Evolutionary conservation across 2,888 invertebrate species (phyloP), one percentile per base, ranked within the genome.

Genomic region (Cantharis flavilabris): DNA sequence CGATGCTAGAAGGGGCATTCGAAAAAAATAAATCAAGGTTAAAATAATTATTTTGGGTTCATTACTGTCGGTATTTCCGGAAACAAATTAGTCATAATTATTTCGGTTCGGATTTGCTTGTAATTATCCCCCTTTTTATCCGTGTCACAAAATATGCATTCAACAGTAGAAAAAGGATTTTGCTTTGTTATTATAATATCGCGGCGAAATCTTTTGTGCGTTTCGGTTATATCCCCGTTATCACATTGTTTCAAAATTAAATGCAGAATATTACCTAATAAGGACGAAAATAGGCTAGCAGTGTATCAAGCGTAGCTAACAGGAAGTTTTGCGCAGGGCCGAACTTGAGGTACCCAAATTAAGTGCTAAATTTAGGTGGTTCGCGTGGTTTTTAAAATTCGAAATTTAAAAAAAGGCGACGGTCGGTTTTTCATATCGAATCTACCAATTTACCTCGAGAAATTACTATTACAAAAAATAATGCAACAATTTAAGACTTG

Each of bases 1-100:
- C 33, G 5, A n/a, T 49, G 5, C 11, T 49, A 49, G 1, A 49
- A 49, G 11, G 49, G n/a, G 13, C 26, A 23, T 67, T 67, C 49
- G 49, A n/a, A 7, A 49, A 67, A 67, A 62, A 18, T 18, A 63
- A 71, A 26, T 63, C 71, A 64, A 71, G 71, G 71, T 63, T 28
- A 63, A 13, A 64, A 28, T 63, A 63, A 71, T 62, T 62, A 71
- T 49, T 26, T 67, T 33, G 71, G 63, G 71, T 71, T 71, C 71
- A 28, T 71, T 71, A 71, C 62, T 64, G 63, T 23, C 71, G 28
- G 63, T 33, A 63, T 71, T 71, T 71, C 71, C 71, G 62, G 71
- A 71, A 71, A 63, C 63, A 71, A 28, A 71, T 63, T 71, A 62
- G 63, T 63, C 71, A 71, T 71, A 14, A 63, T 23, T 18, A 64